phyloP scores from a whole-genome alignment of 92 coral and sea anemone species.

The Phenganax subtilis region DNA sequence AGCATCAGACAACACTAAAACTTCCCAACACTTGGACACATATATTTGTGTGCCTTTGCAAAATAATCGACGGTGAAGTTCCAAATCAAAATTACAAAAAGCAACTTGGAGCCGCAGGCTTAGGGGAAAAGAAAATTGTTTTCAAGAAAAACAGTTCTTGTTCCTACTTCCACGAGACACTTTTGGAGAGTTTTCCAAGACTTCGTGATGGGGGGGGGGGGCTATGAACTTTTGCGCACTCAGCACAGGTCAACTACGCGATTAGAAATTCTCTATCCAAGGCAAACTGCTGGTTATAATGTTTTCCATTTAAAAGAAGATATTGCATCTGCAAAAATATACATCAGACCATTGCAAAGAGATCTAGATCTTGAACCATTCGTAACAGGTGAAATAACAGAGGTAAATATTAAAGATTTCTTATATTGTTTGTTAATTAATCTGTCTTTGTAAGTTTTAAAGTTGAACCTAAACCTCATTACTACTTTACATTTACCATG shows the following conservation, averaged over 20 bases:
- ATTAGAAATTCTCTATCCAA: conserved; percentile 40
- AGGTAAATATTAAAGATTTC: background rate
- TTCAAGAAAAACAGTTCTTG: conserved; percentile 43
- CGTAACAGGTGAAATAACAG: conserved; percentile 23
- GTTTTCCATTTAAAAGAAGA: conserved; percentile 45
- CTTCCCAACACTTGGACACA: conserved; percentile 50
- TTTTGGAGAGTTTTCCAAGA: conserved; percentile 47
- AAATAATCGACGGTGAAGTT: conserved; percentile 35
- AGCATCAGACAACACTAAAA: conserved; percentile 34
- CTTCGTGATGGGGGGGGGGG: conserved; percentile 44
- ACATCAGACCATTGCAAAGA: conserved; percentile 38
- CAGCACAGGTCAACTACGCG: conserved; percentile 47
- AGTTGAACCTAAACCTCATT: too few species aligned
- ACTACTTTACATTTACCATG: too few species aligned
- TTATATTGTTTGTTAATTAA: too few species aligned
- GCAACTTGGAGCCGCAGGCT: conserved; percentile 39
- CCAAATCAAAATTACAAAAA: conserved; percentile 42
- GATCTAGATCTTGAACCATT: conserved; percentile 42
- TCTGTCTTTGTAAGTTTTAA: too few species aligned
- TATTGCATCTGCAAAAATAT: conserved; percentile 42
- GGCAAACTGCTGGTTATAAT: conserved; percentile 44
- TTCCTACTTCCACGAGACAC: conserved; percentile 46
- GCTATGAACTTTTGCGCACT: conserved; percentile 45
- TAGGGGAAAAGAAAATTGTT: conserved; percentile 45
- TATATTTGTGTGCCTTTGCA: conserved; percentile 41